Conservation (phyloP, 2,888 invertebrate genomes). For the Apamea epomidion region DNA sequence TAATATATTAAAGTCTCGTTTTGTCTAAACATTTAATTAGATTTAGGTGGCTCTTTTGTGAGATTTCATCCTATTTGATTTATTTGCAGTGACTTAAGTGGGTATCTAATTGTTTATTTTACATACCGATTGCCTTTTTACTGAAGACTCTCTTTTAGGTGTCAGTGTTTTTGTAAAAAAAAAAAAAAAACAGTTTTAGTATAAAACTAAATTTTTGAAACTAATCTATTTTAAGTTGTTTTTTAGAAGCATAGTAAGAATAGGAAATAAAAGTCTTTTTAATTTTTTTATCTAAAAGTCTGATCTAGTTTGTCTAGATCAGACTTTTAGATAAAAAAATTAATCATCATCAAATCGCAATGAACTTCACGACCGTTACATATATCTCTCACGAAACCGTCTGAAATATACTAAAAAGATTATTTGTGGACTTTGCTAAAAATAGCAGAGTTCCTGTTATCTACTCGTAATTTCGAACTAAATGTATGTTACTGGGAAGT, state of each 20-base stretch:
- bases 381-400: not conserved
- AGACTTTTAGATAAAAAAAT: too few relatives aligned
- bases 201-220: too few relatives aligned
- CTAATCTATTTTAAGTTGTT: too few relatives aligned
- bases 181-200: too few relatives aligned
- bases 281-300: too few relatives aligned
- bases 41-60: not conserved
- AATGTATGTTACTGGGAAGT: not conserved
- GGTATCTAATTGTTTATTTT: not conserved
- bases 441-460: not conserved
- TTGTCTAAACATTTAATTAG: not conserved
- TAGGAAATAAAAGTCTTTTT: too few relatives aligned
- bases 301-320: too few relatives aligned
- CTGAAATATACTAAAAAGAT: too few relatives aligned
- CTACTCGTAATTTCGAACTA: not conserved
- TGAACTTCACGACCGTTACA: not conserved
- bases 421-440: constrained; percentile 6
- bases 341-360: too few relatives aligned
- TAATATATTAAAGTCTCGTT: not conserved
- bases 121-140: not conserved
- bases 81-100: not conserved
- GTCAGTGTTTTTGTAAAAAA: not conserved
- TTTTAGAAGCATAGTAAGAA: too few relatives aligned
- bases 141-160: not conserved
- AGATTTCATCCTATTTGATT: not conserved